Percentiles rank a stretch among this genome's conserved stretches.
Conservation (phyloP, 2,113 vertebrate genomes). For the Pangasianodon hypophthalmus region DNA sequence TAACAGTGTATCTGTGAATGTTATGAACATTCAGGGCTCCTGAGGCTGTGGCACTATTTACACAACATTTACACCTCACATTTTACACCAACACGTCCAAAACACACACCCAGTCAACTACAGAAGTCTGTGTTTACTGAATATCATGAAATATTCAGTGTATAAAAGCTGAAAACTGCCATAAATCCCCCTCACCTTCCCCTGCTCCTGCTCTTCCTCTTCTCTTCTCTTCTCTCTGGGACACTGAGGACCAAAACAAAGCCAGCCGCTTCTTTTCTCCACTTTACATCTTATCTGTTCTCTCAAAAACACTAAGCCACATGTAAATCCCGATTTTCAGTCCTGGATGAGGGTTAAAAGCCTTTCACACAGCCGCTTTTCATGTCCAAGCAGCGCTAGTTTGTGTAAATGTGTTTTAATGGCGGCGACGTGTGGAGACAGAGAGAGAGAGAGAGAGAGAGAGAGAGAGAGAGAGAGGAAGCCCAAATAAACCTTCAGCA, state of each 20-base stretch:
- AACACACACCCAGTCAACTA: background rate
- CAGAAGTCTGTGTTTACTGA: background rate
- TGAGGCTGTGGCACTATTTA: too few species aligned
- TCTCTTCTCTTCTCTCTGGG: background rate
- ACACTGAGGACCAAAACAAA: constrained; percentile 37
- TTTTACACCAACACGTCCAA: background rate
- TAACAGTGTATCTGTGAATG: too few species aligned
- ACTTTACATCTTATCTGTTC: constrained; percentile 5
- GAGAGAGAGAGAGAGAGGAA: constrained; percentile 63
- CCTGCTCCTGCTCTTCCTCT: background rate
- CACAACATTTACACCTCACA: too few species aligned
- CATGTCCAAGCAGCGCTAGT: constrained; percentile 46
- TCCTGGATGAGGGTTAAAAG: constrained; percentile 26
- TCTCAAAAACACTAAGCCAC: background rate
- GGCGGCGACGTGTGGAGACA: constrained; percentile 63
- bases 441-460: constrained; percentile 62
- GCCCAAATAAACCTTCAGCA: constrained; percentile 70
- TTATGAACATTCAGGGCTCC: too few species aligned
- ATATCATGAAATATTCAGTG: background rate
- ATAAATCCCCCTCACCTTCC: constrained; percentile 19
- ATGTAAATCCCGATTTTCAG: rapidly evolving
- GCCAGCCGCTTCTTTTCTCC: constrained; percentile 51
- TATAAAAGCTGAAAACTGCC: background rate
- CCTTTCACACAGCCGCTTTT: constrained; percentile 52
- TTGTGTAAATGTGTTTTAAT: constrained; percentile 67